Conservation (phyloP, 2,888 invertebrate genomes). For the Cataglyphis altisquamis region DNA sequence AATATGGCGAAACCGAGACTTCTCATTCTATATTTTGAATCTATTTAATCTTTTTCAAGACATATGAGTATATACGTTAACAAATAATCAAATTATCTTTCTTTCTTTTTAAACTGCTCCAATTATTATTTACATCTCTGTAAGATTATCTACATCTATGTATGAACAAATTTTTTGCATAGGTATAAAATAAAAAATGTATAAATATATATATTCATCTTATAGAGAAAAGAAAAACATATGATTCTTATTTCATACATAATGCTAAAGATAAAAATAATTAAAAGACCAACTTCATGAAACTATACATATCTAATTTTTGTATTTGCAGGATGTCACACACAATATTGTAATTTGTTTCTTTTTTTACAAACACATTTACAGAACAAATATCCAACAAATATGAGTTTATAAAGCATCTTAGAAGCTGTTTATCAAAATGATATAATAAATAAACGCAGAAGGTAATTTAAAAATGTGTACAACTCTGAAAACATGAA, state of each 20-base stretch:
- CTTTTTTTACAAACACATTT: not conserved
- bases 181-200: not conserved
- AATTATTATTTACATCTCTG: not conserved
- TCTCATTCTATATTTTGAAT: not conserved
- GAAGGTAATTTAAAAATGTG: slow-evolving; percentile 42
- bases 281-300: not conserved
- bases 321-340: not conserved
- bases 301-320: slow-evolving; percentile 9
- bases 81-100: not conserved
- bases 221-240: not conserved
- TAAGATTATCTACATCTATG: not conserved
- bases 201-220: not conserved
- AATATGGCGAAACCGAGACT: not conserved
- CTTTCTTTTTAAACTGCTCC: not conserved
- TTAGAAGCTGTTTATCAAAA: slow-evolving; percentile 32
- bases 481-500: slow-evolving; percentile 37
- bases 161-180: not conserved
- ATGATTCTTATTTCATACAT: slow-evolving; percentile 10
- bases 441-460: slow-evolving; percentile 61
- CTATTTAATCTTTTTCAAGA: not conserved
- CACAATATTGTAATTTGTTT: not conserved
- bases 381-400: not conserved
- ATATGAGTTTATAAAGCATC: not conserved
- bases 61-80: not conserved
- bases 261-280: slow-evolving; percentile 5